Percentiles rank a stretch among this genome's conserved stretches.
Conservation (phyloP, 2,797 vertebrate genomes). For the Harpagifer antarcticus region DNA sequence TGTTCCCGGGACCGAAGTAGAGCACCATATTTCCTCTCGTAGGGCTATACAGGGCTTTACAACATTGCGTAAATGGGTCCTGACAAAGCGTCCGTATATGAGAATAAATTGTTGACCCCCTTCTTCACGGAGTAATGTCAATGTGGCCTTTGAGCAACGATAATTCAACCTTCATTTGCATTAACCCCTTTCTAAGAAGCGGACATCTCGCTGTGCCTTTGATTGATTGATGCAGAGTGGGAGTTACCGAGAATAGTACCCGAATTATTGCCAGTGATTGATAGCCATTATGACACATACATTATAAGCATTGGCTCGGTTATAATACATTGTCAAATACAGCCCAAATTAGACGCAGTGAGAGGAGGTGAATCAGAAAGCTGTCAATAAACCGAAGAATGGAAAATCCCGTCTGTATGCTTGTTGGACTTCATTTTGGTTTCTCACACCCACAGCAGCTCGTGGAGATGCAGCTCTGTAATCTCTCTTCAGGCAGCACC, state of each 20-base stretch:
- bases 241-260: slow-evolving; percentile 80
- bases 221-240: slow-evolving; percentile 75
- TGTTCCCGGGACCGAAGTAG: too few species aligned
- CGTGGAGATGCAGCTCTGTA: slow-evolving; percentile 69
- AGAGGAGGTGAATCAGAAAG: slow-evolving; percentile 50
- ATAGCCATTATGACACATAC: slow-evolving; percentile 76
- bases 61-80: too few species aligned
- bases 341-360: slow-evolving; percentile 61
- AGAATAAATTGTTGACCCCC: background rate
- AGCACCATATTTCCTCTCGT: too few species aligned
- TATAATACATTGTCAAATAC: slow-evolving; percentile 66
- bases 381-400: slow-evolving; percentile 56
- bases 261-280: slow-evolving; percentile 76
- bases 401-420: slow-evolving; percentile 58
- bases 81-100: too few species aligned
- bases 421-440: slow-evolving; percentile 68
- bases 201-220: slow-evolving; percentile 63
- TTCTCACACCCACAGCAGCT: slow-evolving; percentile 77
- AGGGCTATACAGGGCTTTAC: too few species aligned
- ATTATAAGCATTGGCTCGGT: slow-evolving; percentile 71
- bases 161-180: slow-evolving; percentile 68
- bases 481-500: slow-evolving; percentile 71
- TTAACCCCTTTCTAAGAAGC: slow-evolving; percentile 55
- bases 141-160: slow-evolving; percentile 51
- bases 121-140: slow-evolving; percentile 35